Evolutionary conservation across 2,797 vertebrate species (phyloP).

Genomic region (Allobates femoralis): DNA sequence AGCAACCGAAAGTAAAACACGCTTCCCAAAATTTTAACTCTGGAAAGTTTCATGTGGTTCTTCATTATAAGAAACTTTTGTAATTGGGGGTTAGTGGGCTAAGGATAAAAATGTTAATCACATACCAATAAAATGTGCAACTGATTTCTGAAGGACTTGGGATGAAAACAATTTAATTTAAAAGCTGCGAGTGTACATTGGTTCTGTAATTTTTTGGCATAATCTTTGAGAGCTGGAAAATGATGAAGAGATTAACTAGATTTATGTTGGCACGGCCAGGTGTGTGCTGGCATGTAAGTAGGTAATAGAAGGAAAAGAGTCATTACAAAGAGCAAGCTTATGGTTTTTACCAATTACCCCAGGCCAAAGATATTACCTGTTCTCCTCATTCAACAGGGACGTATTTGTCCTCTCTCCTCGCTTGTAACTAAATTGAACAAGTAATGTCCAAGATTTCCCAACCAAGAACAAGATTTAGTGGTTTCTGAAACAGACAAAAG

Average conservation of each 20-base stretch:
- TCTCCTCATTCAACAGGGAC: constrained; percentile 20
- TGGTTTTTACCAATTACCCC: constrained; percentile 58
- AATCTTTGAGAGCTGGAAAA: constrained; percentile 59
- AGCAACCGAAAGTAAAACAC: constrained; percentile 49
- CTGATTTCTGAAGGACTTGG: constrained; percentile 57
- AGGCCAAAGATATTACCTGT: constrained; percentile 52
- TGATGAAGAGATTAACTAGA: constrained; percentile 61
- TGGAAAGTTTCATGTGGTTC: constrained; percentile 62
- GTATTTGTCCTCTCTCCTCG: constrained; percentile 5
- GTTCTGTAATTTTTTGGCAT: constrained; percentile 63
- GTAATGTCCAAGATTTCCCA: neutral
- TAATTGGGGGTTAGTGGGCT: constrained; percentile 49
- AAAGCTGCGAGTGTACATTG: constrained; percentile 59
- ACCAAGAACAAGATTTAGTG: neutral
- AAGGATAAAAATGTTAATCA: constrained; percentile 57
- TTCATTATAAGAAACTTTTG: constrained; percentile 55
- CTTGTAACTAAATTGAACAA: constrained; percentile 30
- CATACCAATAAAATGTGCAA: constrained; percentile 62
- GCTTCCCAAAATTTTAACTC: constrained; percentile 44
- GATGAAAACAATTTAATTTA: constrained; percentile 63
- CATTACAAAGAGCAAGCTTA: constrained; percentile 56
- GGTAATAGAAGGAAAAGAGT: constrained; percentile 56
- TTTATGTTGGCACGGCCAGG: constrained; percentile 61
- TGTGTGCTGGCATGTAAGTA: constrained; percentile 58
- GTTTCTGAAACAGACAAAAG: neutral